phyloP scores from a whole-genome alignment of 2,888 invertebrate genomes.

The Drosophila prostipennis region DNA sequence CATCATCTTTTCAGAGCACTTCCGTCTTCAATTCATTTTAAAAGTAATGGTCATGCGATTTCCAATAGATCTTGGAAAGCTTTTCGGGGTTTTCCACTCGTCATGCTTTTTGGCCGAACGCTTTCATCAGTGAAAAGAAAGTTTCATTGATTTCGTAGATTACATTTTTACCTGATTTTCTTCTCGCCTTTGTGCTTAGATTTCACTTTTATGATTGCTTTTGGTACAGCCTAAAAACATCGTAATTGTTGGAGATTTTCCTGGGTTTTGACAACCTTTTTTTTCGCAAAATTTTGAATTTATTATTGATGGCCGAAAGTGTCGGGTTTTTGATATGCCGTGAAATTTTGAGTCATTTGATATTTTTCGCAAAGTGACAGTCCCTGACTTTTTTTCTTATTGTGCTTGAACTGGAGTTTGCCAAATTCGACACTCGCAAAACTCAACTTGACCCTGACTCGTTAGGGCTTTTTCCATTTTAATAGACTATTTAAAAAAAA shows the following conservation, averaged over 20 bases:
- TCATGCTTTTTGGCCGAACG: conserved; percentile 54
- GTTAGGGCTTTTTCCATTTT: no score
- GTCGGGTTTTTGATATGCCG: neutral
- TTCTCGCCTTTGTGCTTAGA: conserved; percentile 10
- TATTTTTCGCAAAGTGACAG: conserved; percentile 7
- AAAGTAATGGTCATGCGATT: conserved; percentile 37
- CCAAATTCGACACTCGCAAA: conserved; percentile 1
- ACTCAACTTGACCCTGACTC: conserved; percentile 2
- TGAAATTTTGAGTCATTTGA: conserved; percentile 1
- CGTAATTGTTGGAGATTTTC: conserved; percentile 19
- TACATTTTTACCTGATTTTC: conserved; percentile 30
- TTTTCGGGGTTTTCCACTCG: conserved; percentile 42
- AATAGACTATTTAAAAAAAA: no score
- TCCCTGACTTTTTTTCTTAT: conserved; percentile 8
- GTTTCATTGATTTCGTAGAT: conserved; percentile 58
- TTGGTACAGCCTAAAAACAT: conserved; percentile 17
- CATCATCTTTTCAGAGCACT: conserved; percentile 33
- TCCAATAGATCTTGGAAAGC: conserved; percentile 39
- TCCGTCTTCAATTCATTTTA: conserved; percentile 36
- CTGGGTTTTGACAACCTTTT: neutral
- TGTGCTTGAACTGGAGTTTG: conserved; percentile 5
- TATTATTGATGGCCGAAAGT: neutral
- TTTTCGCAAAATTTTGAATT: neutral
- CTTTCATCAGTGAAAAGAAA: conserved; percentile 65
- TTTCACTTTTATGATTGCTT: conserved; percentile 32